Conservation (phyloP, 1,140 invertebrate species). For the Drosophila ohnishii region DNA sequence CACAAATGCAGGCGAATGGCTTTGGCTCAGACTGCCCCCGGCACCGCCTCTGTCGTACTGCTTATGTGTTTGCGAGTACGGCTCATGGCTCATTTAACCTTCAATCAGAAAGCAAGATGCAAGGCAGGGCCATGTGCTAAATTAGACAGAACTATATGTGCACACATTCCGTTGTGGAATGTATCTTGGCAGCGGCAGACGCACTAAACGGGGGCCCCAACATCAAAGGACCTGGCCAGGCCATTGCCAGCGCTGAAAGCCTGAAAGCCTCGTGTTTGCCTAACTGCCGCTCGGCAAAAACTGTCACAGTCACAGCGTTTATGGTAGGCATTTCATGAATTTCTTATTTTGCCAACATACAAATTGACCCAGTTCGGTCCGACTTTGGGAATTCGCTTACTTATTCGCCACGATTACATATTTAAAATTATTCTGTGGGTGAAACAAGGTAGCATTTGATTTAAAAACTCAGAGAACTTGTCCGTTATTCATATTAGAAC, state of each 20-base stretch:
- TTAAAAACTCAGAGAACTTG: background rate
- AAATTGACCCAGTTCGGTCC: constrained; percentile 13
- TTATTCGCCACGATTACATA: constrained; percentile 10
- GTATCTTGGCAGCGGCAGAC: constrained; percentile 42
- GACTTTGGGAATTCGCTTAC: constrained; percentile 11
- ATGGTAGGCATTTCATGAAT: constrained; percentile 22
- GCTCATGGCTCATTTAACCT: constrained; percentile 77
- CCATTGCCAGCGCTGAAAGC: constrained; percentile 45
- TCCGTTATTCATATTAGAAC: background rate
- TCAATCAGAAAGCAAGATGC: constrained; percentile 69
- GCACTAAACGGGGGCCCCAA: constrained; percentile 30
- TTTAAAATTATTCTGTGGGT: constrained; percentile 2
- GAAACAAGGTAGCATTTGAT: background rate
- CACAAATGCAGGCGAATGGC: constrained; percentile 51
- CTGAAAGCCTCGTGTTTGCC: constrained; percentile 50
- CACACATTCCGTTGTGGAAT: constrained; percentile 36
- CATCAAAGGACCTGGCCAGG: constrained; percentile 54
- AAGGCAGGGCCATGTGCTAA: constrained; percentile 58
- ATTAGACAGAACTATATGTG: constrained; percentile 61
- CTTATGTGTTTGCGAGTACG: constrained; percentile 13
- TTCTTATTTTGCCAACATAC: constrained; percentile 22
- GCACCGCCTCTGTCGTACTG: background rate
- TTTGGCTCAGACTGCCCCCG: constrained; percentile 23
- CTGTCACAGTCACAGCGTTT: constrained; percentile 29
- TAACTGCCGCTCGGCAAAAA: constrained; percentile 41